Evolutionary conservation across 1,140 invertebrate species (phyloP).

Genomic region (Antheraea pernyi): DNA sequence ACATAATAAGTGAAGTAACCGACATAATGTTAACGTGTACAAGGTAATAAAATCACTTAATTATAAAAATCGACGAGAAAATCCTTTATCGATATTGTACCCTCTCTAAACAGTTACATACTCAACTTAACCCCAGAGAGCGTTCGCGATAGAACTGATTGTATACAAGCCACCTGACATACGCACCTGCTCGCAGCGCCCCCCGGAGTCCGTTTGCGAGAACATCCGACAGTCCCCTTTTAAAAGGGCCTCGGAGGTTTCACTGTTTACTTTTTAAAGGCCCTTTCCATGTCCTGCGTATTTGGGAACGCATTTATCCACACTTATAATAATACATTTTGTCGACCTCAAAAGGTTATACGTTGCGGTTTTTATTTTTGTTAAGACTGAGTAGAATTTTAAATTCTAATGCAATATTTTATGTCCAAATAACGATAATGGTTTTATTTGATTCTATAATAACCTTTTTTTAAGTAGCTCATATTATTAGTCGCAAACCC

Average conservation of each 20-base stretch:
- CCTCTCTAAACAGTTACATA: background rate
- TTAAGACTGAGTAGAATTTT: too few species aligned
- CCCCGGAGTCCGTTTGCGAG: background rate
- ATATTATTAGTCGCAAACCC: too few species aligned
- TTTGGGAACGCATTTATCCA: background rate
- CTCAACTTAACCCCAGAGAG: background rate
- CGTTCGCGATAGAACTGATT: background rate
- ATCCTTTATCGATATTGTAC: too few species aligned
- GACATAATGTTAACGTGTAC: too few species aligned
- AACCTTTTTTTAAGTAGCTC: too few species aligned
- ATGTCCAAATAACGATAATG: too few species aligned
- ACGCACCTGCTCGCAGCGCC: background rate
- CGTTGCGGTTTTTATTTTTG: too few species aligned
- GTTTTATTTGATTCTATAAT: too few species aligned
- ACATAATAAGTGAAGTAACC: too few species aligned
- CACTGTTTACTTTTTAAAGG: slow-evolving; percentile 5
- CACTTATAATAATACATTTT: background rate
- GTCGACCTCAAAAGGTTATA: background rate
- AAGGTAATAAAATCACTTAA: too few species aligned
- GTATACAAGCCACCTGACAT: slow-evolving; percentile 1
- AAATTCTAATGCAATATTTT: too few species aligned
- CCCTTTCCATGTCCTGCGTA: background rate
- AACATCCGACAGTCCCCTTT: background rate
- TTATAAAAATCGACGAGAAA: too few species aligned
- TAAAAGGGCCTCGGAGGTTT: slow-evolving; percentile 1